These are phyloP conservation scores for Chionomys nivalis DNA, from an alignment of 2,113 vertebrate genomes.

Conservation along the genomic window DNA sequence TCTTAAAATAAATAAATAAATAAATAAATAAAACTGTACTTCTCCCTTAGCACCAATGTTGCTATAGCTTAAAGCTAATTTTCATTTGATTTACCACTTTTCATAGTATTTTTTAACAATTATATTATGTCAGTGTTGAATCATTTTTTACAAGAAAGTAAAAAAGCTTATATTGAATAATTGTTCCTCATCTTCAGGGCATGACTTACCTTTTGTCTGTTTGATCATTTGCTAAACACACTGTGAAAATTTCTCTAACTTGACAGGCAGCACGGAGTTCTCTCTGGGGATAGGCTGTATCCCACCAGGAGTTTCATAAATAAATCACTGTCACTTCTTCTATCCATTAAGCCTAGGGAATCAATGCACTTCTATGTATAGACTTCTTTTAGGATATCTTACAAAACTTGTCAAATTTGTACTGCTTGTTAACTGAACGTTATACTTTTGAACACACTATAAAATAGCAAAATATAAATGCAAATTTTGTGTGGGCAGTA, in stretches of 20 bases:
- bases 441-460: neutral
- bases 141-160: neutral
- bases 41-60: neutral
- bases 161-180: too few relatives aligned
- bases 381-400: slow-evolving; percentile 50
- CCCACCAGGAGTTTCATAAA: slow-evolving; percentile 60
- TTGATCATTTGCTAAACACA: slow-evolving; percentile 37
- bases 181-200: neutral
- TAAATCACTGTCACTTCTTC: slow-evolving; percentile 59
- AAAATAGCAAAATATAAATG: neutral
- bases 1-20: neutral
- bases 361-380: slow-evolving; percentile 48
- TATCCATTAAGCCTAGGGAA: slow-evolving; percentile 44
- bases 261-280: neutral
- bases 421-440: slow-evolving; percentile 1
- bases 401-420: slow-evolving; percentile 52
- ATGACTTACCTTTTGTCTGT: neutral
- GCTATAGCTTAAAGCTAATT: slow-evolving; percentile 25
- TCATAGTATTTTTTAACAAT: neutral
- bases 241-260: slow-evolving; percentile 34
- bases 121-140: neutral
- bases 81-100: neutral
- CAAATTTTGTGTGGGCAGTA: slow-evolving; percentile 12
- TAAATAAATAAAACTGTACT: neutral
- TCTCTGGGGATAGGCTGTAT: neutral